Base-by-base conservation (phyloP, 2,113 vertebrate species). In the Candoia aspera region DNA sequence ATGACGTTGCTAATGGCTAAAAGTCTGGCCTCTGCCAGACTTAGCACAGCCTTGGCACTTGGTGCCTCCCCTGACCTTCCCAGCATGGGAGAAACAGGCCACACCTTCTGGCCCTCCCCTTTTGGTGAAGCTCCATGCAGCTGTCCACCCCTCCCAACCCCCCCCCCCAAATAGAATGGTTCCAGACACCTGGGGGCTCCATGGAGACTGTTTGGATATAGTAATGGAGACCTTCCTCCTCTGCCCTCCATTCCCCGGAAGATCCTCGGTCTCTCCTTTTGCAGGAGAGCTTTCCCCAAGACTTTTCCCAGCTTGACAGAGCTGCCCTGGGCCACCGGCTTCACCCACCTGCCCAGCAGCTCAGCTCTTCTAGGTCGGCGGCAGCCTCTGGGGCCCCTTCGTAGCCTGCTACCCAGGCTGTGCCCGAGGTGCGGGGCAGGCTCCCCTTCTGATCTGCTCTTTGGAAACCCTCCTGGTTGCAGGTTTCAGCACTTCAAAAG, bases 401-500 rank as follows among this genome's bases (percentile, higher is more conserved):
- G 5, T 9, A 13, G 42, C 6, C 23, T 86, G 2, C 0, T 6
- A 1, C 3, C 62, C 46, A 0, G 68, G 68, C 23, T 23, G 29
- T 15, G 19, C 21, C 60, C 2, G 21, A 60, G 62, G 9, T 0
- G 17, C 29, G 23, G 33, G 33, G 57, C 46, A 15, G 68, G n/a
- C 12, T 64, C 89, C 58, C 9, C 86, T 46, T 88, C 46, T 19
- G 91, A 26, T 8, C 0, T 91, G 49, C 9, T 55, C 84, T 59
- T 21, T n/a, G 53, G 59, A 58, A 33, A 0, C 89, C 79, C 94
- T 55, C 37, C n/a, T 92, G 84, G 84, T 89, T 90, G 24, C 95
- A 99, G 99, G 99, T 92, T 99, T 99, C 96, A 98, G 98, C 97
- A 99, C 99, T 94, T 98, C 99, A 64, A 99, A 99, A 97, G 99